Evolutionary conservation across 92 coral and sea anemone species (phyloP).

Genomic region (Epizoanthus stellaris): DNA sequence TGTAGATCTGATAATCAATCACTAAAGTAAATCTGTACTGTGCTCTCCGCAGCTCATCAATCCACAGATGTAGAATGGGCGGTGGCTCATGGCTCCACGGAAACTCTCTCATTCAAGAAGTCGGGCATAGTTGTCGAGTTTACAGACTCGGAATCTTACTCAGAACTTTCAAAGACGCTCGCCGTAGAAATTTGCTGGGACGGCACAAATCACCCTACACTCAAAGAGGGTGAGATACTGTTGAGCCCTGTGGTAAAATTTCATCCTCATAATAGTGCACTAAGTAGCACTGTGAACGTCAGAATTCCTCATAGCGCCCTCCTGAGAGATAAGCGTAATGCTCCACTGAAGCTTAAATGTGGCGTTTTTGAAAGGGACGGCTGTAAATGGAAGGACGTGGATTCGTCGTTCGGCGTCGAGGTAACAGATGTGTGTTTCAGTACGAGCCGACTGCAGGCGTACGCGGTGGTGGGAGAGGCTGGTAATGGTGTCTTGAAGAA

Average conservation of each 20-base stretch:
- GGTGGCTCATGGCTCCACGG: constrained; percentile 34
- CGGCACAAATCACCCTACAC: constrained; percentile 1
- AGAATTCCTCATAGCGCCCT: constrained; percentile 75
- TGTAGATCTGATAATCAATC: too few species aligned
- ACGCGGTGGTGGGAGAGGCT: constrained; percentile 57
- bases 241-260: constrained; percentile 75
- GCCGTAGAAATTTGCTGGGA: constrained; percentile 58
- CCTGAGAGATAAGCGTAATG: background rate
- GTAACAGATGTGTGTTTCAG: constrained; percentile 54
- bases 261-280: constrained; percentile 39
- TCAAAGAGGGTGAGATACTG: constrained; percentile 57
- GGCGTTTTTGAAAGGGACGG: constrained; percentile 26
- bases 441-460: constrained; percentile 46
- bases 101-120: constrained; percentile 50
- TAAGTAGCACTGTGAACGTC: constrained; percentile 18
- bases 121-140: constrained; percentile 53
- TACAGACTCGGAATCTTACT: constrained; percentile 33
- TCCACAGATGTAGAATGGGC: constrained; percentile 52
- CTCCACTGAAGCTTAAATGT: constrained; percentile 4
- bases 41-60: background rate
- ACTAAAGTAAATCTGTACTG: too few species aligned
- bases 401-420: background rate
- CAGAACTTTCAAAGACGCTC: constrained; percentile 28
- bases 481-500: constrained; percentile 55
- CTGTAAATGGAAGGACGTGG: constrained; percentile 48